phyloP scores from a whole-genome alignment of 2,888 invertebrate genomes.

The Cryptosula pallasiana region DNA sequence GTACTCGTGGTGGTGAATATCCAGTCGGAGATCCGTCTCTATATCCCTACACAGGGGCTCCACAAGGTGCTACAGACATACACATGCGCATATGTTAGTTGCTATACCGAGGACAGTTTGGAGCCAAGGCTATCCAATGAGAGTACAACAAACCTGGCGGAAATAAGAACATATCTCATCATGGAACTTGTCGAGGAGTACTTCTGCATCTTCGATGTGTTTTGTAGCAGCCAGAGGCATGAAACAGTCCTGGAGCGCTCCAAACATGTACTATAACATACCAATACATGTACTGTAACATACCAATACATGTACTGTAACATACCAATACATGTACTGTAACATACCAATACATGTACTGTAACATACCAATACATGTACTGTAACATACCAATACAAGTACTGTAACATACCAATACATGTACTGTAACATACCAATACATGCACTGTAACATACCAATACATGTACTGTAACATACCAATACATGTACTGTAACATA shows the following conservation, averaged over 20 bases:
- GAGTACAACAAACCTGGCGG: conserved; percentile 41
- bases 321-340: conserved; percentile 58
- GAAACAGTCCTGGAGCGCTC: conserved; percentile 56
- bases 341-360: conserved; percentile 51
- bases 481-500: conserved; percentile 56
- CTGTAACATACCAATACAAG: conserved; percentile 53
- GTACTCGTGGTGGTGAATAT: conserved; percentile 79
- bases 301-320: conserved; percentile 52
- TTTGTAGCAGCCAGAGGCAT: conserved; percentile 41
- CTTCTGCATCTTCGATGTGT: conserved; percentile 43
- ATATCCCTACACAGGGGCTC: conserved; percentile 75
- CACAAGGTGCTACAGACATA: conserved; percentile 41
- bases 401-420: conserved; percentile 57
- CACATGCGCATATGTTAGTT: background rate
- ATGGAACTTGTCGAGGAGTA: conserved; percentile 44
- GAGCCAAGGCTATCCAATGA: background rate
- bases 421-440: conserved; percentile 54
- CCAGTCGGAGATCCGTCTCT: conserved; percentile 85
- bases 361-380: conserved; percentile 57
- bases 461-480: conserved; percentile 56
- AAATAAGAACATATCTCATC: conserved; percentile 42
- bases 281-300: conserved; percentile 55
- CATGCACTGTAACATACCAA: no score
- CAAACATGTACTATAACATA: conserved; percentile 56
- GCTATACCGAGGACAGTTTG: background rate